Conservation (phyloP, 2,797 vertebrate species). For the Rallus crepitans region DNA sequence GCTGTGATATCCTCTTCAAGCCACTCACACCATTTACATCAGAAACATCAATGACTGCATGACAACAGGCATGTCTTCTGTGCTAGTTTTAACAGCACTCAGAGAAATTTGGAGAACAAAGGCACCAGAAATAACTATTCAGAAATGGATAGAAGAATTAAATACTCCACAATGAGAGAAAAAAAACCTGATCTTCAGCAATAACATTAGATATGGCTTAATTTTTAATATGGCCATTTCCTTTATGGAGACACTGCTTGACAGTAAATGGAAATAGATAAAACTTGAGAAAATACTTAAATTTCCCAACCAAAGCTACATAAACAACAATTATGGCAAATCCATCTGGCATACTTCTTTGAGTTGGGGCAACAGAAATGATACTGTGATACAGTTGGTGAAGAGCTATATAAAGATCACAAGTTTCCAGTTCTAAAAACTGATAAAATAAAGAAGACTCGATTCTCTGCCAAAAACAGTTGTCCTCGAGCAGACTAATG, state of each 20-base stretch:
- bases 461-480: not conserved
- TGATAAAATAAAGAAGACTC: not conserved
- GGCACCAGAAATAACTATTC: not conserved
- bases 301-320: not conserved
- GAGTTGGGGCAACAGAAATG: not conserved
- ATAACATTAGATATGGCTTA: not conserved
- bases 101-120: not conserved
- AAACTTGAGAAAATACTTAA: not conserved
- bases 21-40: not conserved
- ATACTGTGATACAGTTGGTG: not conserved
- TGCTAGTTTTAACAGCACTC: not conserved
- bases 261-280: not conserved
- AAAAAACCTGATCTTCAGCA: not conserved
- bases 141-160: not conserved
- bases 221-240: not conserved
- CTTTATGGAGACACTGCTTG: not conserved
- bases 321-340: not conserved
- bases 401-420: not conserved
- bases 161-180: not conserved
- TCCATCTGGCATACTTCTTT: not conserved
- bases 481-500: not conserved
- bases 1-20: not conserved
- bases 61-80: not conserved
- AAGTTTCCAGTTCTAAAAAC: not conserved
- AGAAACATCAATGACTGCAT: not conserved